Evolutionary conservation across 2,113 vertebrate species (phyloP).

Genomic region (Saccopteryx leptura): DNA sequence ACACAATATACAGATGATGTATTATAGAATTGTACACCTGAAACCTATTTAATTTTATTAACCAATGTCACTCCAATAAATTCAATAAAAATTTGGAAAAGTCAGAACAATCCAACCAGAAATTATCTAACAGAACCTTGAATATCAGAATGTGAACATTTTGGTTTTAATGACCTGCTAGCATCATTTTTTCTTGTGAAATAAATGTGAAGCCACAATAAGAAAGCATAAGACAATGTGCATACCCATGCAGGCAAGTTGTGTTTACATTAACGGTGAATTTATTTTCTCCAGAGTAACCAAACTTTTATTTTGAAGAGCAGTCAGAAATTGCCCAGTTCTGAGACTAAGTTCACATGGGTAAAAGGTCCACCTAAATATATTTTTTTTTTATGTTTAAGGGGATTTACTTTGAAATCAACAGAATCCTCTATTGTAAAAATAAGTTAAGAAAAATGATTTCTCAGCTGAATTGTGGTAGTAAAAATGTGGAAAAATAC

Average conservation of each 20-base stretch:
- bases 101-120: conserved; percentile 58
- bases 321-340: not conserved
- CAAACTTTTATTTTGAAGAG: not conserved
- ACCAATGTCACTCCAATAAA: not conserved
- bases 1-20: not conserved
- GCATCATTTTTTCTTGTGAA: conserved; percentile 42
- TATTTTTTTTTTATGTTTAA: conserved; percentile 5
- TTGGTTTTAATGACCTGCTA: conserved; percentile 46
- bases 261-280: not conserved
- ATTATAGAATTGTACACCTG: not conserved
- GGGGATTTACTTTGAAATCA: conserved; percentile 16
- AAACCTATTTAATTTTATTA: not conserved
- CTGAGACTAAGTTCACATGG: not conserved
- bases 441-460: conserved; percentile 1
- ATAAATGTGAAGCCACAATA: conserved; percentile 32
- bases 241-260: not conserved
- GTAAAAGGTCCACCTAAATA: not conserved
- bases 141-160: conserved; percentile 51
- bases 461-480: not conserved
- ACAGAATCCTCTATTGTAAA: conserved; percentile 22
- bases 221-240: not conserved
- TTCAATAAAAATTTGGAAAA: conserved; percentile 42
- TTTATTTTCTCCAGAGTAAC: not conserved
- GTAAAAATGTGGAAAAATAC: not conserved
- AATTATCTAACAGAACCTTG: conserved; percentile 21